phyloP scores from a whole-genome alignment of 1,140 invertebrate species.

The Zaprionus vittiger region DNA sequence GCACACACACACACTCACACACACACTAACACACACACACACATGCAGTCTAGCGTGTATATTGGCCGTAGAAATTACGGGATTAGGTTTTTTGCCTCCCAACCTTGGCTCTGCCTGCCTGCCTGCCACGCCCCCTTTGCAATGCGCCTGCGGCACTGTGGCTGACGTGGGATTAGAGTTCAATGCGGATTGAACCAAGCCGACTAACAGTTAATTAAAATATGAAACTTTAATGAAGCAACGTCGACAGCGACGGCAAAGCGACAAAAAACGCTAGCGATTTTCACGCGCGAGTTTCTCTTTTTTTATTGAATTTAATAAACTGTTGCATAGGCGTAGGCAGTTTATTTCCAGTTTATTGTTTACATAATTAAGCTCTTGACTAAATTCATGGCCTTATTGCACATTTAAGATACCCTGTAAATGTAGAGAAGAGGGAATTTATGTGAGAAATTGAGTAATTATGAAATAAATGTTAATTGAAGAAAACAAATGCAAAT shows the following conservation, averaged over 20 bases:
- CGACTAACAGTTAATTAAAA: constrained; percentile 71
- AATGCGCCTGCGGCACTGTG: constrained; percentile 6
- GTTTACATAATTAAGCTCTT: constrained; percentile 62
- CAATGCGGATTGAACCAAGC: constrained; percentile 48
- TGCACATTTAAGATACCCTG: constrained; percentile 13
- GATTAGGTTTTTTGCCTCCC: constrained; percentile 72
- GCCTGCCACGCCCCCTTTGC: neutral
- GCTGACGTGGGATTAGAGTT: constrained; percentile 64
- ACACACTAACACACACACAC: constrained; percentile 3
- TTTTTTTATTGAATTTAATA: constrained; percentile 53
- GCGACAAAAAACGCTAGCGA: constrained; percentile 36
- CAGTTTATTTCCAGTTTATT: constrained; percentile 26
- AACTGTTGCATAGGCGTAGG: constrained; percentile 73
- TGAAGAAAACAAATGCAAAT: too few relatives aligned
- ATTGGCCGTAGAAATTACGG: constrained; percentile 80
- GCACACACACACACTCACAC: constrained; percentile 14
- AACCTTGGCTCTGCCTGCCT: neutral
- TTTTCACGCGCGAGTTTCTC: constrained; percentile 23
- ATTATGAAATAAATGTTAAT: neutral
- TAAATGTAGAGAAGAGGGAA: neutral
- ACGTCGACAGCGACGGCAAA: neutral
- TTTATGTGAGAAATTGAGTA: neutral
- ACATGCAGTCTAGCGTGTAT: constrained; percentile 20
- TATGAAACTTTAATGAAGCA: constrained; percentile 71
- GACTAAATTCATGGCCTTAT: constrained; percentile 36